phyloP scores from a whole-genome alignment of 2,888 invertebrate species.

The Tuta absoluta region DNA sequence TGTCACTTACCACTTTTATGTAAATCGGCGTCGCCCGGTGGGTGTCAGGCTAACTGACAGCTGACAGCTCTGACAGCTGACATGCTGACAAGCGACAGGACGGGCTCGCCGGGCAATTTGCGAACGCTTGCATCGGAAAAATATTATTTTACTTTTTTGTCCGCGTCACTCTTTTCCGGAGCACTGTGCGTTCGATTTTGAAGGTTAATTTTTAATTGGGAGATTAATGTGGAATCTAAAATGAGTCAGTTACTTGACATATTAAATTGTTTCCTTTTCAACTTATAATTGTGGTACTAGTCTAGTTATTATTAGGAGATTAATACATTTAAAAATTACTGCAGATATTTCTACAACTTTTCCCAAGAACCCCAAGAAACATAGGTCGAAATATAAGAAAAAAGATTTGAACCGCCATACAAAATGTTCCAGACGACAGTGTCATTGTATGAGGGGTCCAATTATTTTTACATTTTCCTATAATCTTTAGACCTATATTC shows the following conservation, averaged over 20 bases:
- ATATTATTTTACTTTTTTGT: conserved; percentile 54
- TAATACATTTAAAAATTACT: too few relatives aligned
- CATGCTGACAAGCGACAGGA: conserved; percentile 68
- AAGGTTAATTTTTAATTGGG: conserved; percentile 12
- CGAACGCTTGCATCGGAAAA: conserved; percentile 56
- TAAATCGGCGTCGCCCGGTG: conserved; percentile 64
- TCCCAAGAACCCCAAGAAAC: too few relatives aligned
- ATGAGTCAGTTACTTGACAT: not conserved
- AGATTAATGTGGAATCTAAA: not conserved
- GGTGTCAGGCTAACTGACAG: conserved; percentile 57
- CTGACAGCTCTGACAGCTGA: conserved; percentile 56
- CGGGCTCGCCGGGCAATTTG: conserved; percentile 68
- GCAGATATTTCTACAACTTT: too few relatives aligned
- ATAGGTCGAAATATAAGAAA: too few relatives aligned
- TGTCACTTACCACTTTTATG: conserved; percentile 72
- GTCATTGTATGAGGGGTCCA: too few relatives aligned
- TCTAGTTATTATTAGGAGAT: too few relatives aligned
- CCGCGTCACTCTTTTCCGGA: conserved; percentile 37
- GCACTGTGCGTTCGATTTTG: conserved; percentile 35
- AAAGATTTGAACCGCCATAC: too few relatives aligned
- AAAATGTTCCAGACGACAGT: too few relatives aligned
- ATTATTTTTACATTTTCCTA: too few relatives aligned
- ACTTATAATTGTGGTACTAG: too few relatives aligned
- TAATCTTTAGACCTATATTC: too few relatives aligned
- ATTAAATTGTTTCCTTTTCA: not conserved